These are phyloP conservation scores for Cremastobaeus sp. DNA, from an alignment of 2,888 invertebrate genomes.

Conservation along the genomic window DNA sequence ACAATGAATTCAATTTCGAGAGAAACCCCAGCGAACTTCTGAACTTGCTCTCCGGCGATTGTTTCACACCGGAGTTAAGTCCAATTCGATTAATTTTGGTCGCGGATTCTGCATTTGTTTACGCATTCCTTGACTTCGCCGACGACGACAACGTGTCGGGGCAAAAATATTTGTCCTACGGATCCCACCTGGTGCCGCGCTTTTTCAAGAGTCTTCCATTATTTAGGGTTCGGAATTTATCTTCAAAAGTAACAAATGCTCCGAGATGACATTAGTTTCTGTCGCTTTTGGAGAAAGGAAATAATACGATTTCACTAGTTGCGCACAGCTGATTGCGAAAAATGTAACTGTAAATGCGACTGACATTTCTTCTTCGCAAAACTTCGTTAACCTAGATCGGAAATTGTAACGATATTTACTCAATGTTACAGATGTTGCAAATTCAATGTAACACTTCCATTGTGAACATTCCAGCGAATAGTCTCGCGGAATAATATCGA, in stretches of 20 bases:
- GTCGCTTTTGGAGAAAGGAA: constrained; percentile 18
- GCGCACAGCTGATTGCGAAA: constrained; percentile 15
- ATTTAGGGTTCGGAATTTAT: constrained; percentile 26
- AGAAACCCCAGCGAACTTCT: constrained; percentile 25
- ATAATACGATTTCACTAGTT: constrained; percentile 18
- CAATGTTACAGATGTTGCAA: constrained; percentile 1
- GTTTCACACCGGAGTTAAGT: constrained; percentile 19
- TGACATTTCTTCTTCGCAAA: background rate
- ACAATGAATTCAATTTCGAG: constrained; percentile 44
- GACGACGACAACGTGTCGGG: constrained; percentile 2
- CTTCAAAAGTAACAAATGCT: constrained; percentile 26
- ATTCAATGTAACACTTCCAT: background rate
- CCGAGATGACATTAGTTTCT: constrained; percentile 12
- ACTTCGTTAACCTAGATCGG: constrained; percentile 15
- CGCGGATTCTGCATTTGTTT: constrained; percentile 37
- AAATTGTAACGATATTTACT: constrained; percentile 15
- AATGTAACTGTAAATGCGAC: constrained; percentile 12
- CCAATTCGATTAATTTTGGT: constrained; percentile 46
- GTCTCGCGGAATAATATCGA: background rate
- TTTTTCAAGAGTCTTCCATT: constrained; percentile 32
- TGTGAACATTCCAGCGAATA: too few relatives aligned
- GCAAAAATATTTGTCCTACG: constrained; percentile 37
- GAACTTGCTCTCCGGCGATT: constrained; percentile 34
- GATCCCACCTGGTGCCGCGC: constrained; percentile 32
- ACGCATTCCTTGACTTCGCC: constrained; percentile 36